Percentiles rank a stretch among this genome's conserved stretches.
Conservation (phyloP, 2,113 vertebrate species). For the Pachycephala philippinensis region DNA sequence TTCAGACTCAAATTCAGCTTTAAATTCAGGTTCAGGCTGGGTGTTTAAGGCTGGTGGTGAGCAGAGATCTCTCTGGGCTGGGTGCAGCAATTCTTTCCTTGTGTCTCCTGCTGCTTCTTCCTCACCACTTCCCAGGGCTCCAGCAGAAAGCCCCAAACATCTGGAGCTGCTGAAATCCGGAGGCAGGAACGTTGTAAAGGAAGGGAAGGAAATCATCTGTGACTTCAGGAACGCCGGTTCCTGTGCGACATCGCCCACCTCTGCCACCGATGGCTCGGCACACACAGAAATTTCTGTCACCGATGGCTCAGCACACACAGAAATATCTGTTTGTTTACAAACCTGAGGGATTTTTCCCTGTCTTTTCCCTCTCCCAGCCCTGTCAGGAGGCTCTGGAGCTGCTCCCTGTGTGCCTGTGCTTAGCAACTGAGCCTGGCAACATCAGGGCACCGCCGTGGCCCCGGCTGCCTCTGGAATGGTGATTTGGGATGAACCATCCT, state of each 20-base stretch:
- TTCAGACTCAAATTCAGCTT: too few relatives aligned
- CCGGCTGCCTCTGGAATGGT: not conserved
- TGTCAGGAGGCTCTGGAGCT: not conserved
- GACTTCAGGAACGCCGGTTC: fast-evolving
- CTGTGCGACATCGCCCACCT: fast-evolving
- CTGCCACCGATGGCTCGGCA: not conserved
- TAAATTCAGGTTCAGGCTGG: not conserved
- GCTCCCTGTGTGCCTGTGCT: conserved; percentile 18
- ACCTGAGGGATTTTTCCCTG: not conserved
- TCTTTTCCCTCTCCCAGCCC: not conserved
- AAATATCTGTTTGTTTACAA: not conserved
- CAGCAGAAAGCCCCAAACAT: not conserved
- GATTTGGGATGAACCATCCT: not conserved
- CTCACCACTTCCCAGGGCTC: not conserved
- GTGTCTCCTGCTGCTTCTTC: not conserved
- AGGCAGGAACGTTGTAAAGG: not conserved
- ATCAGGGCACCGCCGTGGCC: not conserved
- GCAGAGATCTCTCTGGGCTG: not conserved
- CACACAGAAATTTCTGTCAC: not conserved
- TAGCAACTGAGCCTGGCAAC: conserved; percentile 61
- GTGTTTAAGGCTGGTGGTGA: not conserved
- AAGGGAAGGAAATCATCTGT: not conserved
- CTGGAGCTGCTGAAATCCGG: not conserved
- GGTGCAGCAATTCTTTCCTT: not conserved
- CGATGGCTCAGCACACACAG: not conserved